Evolutionary conservation across 2,113 vertebrate species (phyloP).

Genomic region (Chiloscyllium plagiosum): DNA sequence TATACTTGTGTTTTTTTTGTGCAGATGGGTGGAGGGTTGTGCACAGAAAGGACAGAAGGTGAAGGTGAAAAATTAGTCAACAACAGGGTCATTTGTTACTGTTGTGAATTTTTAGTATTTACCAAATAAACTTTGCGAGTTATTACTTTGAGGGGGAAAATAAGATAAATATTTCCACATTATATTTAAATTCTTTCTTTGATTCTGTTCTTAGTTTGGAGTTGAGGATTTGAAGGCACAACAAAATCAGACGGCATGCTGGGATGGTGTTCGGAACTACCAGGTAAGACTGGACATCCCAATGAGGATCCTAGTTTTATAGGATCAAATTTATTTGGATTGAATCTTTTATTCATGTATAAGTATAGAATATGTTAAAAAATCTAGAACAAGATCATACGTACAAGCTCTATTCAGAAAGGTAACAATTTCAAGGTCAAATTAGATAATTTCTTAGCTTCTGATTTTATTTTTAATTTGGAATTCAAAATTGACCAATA

Average conservation of each 20-base stretch:
- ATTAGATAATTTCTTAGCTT: background rate
- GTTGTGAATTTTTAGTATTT: background rate
- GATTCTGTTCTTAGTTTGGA: conserved; percentile 69
- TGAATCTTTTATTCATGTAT: background rate
- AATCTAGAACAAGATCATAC: background rate
- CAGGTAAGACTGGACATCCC: conserved; percentile 61
- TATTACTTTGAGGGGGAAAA: background rate
- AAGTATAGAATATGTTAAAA: background rate
- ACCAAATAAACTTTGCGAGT: background rate
- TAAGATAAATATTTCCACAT: background rate
- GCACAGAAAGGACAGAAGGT: background rate
- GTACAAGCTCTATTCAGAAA: background rate
- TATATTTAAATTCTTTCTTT: background rate
- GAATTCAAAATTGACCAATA: background rate
- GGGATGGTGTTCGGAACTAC: conserved; percentile 95
- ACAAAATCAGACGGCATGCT: conserved; percentile 75
- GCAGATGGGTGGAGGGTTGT: background rate
- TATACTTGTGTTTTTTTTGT: background rate
- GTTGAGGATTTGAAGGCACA: conserved; percentile 84
- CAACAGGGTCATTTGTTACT: background rate
- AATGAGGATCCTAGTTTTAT: background rate
- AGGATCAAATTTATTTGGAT: background rate
- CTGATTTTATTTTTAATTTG: background rate
- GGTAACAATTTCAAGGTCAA: background rate
- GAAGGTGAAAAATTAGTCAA: background rate